Evolutionary conservation across 2,888 invertebrate species (phyloP).

Genomic region (Antitype chi): DNA sequence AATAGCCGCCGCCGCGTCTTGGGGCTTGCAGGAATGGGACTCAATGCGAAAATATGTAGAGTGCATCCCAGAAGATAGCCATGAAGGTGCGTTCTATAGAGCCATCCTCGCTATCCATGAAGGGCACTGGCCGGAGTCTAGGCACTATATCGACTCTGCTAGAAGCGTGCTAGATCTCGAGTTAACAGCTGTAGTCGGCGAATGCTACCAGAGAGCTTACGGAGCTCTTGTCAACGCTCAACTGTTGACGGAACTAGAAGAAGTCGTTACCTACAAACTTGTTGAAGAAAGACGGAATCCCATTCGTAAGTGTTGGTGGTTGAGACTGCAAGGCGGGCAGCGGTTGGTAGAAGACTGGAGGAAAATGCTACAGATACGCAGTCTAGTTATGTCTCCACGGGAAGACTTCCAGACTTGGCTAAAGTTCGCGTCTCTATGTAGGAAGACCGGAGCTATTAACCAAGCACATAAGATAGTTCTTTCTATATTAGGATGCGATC

Average conservation of each 20-base stretch:
- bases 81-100: slow-evolving; percentile 98
- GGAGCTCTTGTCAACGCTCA: slow-evolving; percentile 99
- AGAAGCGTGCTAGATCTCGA: slow-evolving; percentile 98
- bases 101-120: slow-evolving; percentile 97
- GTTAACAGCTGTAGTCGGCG: slow-evolving; percentile 98
- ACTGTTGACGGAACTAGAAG: slow-evolving; percentile 98
- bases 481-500: slow-evolving; percentile 95
- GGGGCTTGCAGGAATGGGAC: slow-evolving; percentile 98
- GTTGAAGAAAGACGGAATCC: slow-evolving; percentile 97
- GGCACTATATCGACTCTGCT: slow-evolving; percentile 97
- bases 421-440: slow-evolving; percentile 98
- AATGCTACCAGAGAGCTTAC: slow-evolving; percentile 98
- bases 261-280: slow-evolving; percentile 98
- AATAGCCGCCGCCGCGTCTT: slow-evolving; percentile 98
- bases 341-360: slow-evolving; percentile 99
- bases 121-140: slow-evolving; percentile 93
- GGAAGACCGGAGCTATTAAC: slow-evolving; percentile 96
- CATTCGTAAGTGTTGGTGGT: slow-evolving; percentile 98
- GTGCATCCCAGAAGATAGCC: slow-evolving; percentile 96
- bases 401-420: slow-evolving; percentile 99
- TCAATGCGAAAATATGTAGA: slow-evolving; percentile 97
- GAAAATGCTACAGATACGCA: slow-evolving; percentile 98
- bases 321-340: slow-evolving; percentile 98
- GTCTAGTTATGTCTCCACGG: slow-evolving; percentile 96
- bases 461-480: slow-evolving; percentile 98